Base-by-base conservation (phyloP, 2,113 vertebrate species). In the Zosterops japonicus region DNA sequence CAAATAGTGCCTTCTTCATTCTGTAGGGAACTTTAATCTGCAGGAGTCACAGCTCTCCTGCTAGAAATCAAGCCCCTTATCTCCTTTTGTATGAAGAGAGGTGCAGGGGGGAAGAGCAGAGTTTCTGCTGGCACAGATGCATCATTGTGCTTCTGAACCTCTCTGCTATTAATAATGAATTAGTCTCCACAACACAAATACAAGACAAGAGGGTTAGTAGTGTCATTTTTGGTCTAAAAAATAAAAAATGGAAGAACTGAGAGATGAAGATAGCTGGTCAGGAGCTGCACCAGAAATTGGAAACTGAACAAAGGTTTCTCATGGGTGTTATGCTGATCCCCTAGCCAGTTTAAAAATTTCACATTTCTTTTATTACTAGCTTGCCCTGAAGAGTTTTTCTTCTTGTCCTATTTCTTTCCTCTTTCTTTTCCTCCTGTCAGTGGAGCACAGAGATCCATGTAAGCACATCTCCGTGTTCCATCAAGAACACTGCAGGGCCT, bases 101-200 rank as follows among this genome's bases (percentile, higher is more conserved):
- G 65, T 91, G 61, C 82, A 69, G 87, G 25, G 68, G 47, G 85
- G 70, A 87, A 87, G 75, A 71, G 90, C 36, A 83, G 75, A 77
- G 55, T 35, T 90, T 94, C 79, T 86, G 55, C 78, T 1, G 1
- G 79, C 63, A 92, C 11, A 2, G 31, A 83, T 14, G 1, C 75
- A 86, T 65, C 88, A 39, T 39, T 88, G 70, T 93, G 82, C 57
- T 86, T 77, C 64, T 88, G 83, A 93, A 80, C 55, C 71, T 90
- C 78, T 69, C 88, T 60, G 71, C 61, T 78, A 90, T 93, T 96
- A 93, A 96, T 94, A 93, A 96, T 94, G 55, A 86, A 96, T 83
- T 50, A 74, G 63, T 80, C 90, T 67, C 82, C 92, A 86, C 76
- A 86, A 90, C 60, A 90, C 63, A 94, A 92, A 57, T 77, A 90